Base-by-base conservation (phyloP, 2,888 invertebrate genomes). In the Aspidapion aeneum region DNA sequence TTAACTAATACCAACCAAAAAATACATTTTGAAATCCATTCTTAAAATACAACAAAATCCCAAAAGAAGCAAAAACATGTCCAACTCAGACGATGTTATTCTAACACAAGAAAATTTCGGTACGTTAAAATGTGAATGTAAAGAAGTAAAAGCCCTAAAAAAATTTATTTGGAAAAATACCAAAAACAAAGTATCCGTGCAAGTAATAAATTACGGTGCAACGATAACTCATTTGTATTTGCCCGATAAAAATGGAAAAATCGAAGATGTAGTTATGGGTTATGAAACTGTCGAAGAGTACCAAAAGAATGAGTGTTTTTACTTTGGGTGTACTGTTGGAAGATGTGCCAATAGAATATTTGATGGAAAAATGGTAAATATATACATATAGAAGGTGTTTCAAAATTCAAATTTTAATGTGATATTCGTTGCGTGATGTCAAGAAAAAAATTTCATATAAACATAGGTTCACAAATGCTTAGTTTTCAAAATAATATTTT, bases 191-290 rank as follows among this genome's bases (percentile, higher is more conserved):
- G 84, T 90, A 80, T 82, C 78, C 56, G 87, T 90, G 0, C 85
- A 86, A 81, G 81, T 93, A 65, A 86, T 94, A 61, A 88, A 88
- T n/a, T 91, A 90, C 71, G 96, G 96, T 22, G 95, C 93, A 0
- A 90, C 91, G 1, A 87, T 96, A 61, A 90, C 89, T 0, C 84
- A 87, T 18, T 84, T 96, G 16, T 84, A 86, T 75, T 85, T 89
- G 1, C 93, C 93, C 0, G 91, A 94, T 58, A 69, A 60, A 55
- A 52, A 66, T 58, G 66, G 67, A 9, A 69, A 68, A 12, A 22
- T 66, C 18, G 67, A 68, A 21, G 71, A 71, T 61, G 60, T 71
- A 18, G 70, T 70, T 1, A 61, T 70, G 18, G 71, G 70, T 18
- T 71, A 67, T 51, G 65, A 71, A 49, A 62, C 60, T 18, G 19